A percentile compares a stretch with the other conserved stretches of the same genome.
Evolutionary conservation across 2,888 invertebrate genomes (phyloP).

Genomic region (Temnothorax rugatulus): DNA sequence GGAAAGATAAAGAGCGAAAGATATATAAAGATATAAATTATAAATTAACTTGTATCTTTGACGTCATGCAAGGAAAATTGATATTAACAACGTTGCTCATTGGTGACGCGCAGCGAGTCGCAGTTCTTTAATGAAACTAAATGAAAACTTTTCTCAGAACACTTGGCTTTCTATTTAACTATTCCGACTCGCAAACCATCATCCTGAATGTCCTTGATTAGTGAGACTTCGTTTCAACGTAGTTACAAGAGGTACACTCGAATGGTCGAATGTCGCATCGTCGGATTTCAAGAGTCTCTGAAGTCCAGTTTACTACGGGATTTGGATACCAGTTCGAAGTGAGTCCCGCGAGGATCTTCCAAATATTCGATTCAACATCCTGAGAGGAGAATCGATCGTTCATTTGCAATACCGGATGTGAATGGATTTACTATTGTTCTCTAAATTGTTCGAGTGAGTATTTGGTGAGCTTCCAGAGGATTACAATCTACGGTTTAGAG

Average conservation of each 20-base stretch:
- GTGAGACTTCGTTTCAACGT: background rate
- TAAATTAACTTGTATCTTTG: background rate
- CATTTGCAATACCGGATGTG: background rate
- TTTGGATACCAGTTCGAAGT: background rate
- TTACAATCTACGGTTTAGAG: conserved; percentile 20
- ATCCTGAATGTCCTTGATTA: conserved; percentile 6
- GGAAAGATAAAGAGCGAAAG: no score
- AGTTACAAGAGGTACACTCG: background rate
- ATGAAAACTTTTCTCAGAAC: conserved; percentile 11
- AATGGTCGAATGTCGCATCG: conserved; percentile 6
- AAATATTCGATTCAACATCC: conserved; percentile 11
- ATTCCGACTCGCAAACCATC: background rate
- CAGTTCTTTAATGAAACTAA: conserved; percentile 17
- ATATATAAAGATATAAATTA: no score
- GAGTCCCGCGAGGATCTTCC: no score
- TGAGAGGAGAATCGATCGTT: background rate
- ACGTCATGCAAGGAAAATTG: background rate
- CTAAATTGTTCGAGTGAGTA: conserved; percentile 34
- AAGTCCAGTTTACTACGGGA: background rate
- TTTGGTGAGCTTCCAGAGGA: conserved; percentile 32
- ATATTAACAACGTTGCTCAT: background rate
- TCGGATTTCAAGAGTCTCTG: conserved; percentile 1
- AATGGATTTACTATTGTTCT: conserved; percentile 34
- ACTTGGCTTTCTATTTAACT: background rate
- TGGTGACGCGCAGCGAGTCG: background rate